Conservation (phyloP, 1,140 invertebrate species). For the Eurosta solidaginis region DNA sequence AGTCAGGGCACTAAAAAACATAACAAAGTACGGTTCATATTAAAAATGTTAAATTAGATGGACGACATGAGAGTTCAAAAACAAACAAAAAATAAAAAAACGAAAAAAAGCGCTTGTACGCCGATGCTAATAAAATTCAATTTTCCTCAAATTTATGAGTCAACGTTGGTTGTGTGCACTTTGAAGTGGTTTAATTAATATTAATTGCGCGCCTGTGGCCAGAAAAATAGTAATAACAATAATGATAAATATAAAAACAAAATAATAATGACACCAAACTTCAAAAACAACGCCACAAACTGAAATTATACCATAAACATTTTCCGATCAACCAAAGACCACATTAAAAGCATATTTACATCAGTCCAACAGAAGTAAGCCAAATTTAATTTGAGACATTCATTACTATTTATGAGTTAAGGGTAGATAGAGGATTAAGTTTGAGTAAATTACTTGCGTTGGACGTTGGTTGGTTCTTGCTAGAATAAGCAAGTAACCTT, state of each 20-base stretch:
- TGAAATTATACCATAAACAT: neutral
- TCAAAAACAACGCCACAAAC: neutral
- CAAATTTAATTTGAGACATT: too few species aligned
- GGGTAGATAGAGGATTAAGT: too few species aligned
- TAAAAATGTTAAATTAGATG: too few species aligned
- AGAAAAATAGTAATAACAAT: neutral
- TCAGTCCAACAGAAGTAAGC: too few species aligned
- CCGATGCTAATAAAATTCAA: neutral
- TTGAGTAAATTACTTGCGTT: too few species aligned
- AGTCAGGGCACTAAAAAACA: too few species aligned
- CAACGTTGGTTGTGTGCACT: neutral
- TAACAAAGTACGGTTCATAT: too few species aligned
- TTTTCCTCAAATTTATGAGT: neutral
- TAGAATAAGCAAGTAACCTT: too few species aligned
- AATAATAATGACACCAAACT: neutral
- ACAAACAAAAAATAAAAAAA: neutral
- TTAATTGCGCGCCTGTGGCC: neutral
- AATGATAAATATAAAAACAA: neutral
- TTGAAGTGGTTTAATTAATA: constrained; percentile 1
- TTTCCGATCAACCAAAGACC: too few species aligned
- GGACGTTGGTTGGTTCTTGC: too few species aligned
- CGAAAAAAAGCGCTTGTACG: neutral
- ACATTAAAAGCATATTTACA: too few species aligned
- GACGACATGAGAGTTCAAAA: neutral
- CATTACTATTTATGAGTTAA: too few species aligned